Conservation (phyloP, 2,888 invertebrate genomes). For the Gymnosoma rotundatum region DNA sequence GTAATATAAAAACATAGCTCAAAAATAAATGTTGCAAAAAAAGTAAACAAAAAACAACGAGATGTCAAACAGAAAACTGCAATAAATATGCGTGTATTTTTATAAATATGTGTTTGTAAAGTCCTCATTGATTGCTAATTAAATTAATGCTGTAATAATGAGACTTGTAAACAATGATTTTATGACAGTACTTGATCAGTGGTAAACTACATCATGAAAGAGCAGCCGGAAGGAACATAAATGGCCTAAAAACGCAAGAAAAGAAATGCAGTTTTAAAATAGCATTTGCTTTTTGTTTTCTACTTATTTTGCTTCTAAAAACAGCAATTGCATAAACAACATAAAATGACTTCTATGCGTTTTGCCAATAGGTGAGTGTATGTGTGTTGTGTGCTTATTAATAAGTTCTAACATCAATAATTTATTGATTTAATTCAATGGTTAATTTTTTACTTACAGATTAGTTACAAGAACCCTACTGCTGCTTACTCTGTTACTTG, state of each 20-base stretch:
- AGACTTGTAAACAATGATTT: slow-evolving; percentile 23
- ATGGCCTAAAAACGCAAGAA: slow-evolving; percentile 50
- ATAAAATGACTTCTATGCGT: slow-evolving; percentile 71
- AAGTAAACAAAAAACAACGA: not conserved
- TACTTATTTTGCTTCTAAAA: slow-evolving; percentile 56
- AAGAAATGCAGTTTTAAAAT: slow-evolving; percentile 49
- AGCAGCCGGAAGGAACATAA: slow-evolving; percentile 28
- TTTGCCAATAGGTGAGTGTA: slow-evolving; percentile 69
- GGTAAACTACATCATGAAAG: slow-evolving; percentile 13
- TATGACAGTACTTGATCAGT: slow-evolving; percentile 40
- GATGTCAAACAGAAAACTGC: not conserved
- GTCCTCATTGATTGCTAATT: slow-evolving; percentile 52
- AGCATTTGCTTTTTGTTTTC: slow-evolving; percentile 52
- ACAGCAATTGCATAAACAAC: slow-evolving; percentile 11
- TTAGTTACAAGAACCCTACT: slow-evolving; percentile 77
- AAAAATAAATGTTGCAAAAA: not conserved
- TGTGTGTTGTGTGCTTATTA: not conserved
- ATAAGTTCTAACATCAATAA: not conserved
- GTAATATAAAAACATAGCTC: too few relatives aligned
- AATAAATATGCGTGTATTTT: not conserved
- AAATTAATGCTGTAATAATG: slow-evolving; percentile 54
- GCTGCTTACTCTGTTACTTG: slow-evolving; percentile 76
- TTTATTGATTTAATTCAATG: slow-evolving; percentile 49
- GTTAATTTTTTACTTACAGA: slow-evolving; percentile 72
- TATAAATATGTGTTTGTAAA: slow-evolving; percentile 26